Evolutionary conservation across 2,888 invertebrate genomes (phyloP).

Genomic region (Globia sparganii): DNA sequence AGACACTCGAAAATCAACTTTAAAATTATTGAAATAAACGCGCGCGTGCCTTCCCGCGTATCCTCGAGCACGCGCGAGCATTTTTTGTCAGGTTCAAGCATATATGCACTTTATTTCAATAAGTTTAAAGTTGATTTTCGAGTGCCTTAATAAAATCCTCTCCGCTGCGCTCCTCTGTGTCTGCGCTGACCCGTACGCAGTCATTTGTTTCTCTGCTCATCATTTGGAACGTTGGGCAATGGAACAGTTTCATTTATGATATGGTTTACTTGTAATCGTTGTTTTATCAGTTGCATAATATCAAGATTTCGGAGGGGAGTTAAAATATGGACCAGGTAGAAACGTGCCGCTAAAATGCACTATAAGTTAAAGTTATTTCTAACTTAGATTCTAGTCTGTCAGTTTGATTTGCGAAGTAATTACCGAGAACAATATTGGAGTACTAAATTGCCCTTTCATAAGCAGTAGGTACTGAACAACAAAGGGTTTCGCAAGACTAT

Average conservation of each 20-base stretch:
- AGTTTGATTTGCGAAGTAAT: slow-evolving; percentile 49
- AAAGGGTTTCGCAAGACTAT: slow-evolving; percentile 61
- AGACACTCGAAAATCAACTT: too few species aligned
- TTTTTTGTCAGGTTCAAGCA: too few species aligned
- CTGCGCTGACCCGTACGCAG: too few species aligned
- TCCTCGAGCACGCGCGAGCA: too few species aligned
- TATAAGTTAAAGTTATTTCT: slow-evolving; percentile 12
- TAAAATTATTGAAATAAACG: too few species aligned
- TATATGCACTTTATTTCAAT: too few species aligned
- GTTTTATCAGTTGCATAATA: background rate
- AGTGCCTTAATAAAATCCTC: too few species aligned
- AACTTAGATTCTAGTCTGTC: slow-evolving; percentile 20
- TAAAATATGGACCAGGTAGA: background rate
- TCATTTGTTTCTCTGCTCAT: background rate
- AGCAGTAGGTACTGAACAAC: slow-evolving; percentile 44
- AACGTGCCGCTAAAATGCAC: slow-evolving; percentile 22
- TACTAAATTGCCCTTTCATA: slow-evolving; percentile 57
- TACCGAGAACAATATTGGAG: slow-evolving; percentile 52
- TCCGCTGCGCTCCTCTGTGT: too few species aligned
- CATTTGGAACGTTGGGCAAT: background rate
- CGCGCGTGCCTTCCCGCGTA: too few species aligned
- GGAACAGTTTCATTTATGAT: background rate
- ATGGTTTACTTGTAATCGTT: background rate
- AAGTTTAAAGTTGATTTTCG: too few species aligned
- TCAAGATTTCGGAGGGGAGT: background rate